Base-by-base conservation (phyloP, 1,140 invertebrate genomes). In the Cryptotermes secundus region DNA sequence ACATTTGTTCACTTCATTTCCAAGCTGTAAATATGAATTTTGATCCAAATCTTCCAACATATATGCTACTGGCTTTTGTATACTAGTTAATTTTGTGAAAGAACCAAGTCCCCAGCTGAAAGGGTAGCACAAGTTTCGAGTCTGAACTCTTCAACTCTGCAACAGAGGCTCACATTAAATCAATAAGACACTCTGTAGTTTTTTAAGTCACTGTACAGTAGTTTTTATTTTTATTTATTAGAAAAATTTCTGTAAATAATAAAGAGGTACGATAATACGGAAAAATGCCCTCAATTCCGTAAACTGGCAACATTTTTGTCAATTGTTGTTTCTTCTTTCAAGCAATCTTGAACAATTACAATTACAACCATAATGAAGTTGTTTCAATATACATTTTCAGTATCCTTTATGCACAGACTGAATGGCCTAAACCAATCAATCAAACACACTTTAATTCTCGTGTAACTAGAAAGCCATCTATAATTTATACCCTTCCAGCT, bases 61-160 rank as follows among this genome's bases (percentile, higher is more conserved):
- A n/a, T 72, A 72, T 72, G 59, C 59, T 72, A 72, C 59, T 72
- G 59, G 59, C 59, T 72, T 72, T 72, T 72, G 59, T 31, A 31
- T 6, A 31, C n/a, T 59, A 9, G 26, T 72, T 45, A 42, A 82
- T 34, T 82, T 45, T 19, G 31, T 45, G n/a, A 82, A 45, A 82
- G 81, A 38, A 45, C 81, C 31, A n/a, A 82, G 38, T 45, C 81
- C 81, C 81, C 45, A 80, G 83, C 83, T 84, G 83, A 84, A 84
- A 84, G 83, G 83, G 83, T 80, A 84, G 83, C 83, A 80, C 36
- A 84, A 84, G 38, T 84, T 38, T 82, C 35, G 83, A 84, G 79
- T 84, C 59, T 38, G 34, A 83, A 84, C 36, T 84, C 83, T 79
- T 34, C 83, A 84, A 84, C 83, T 84, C 83, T 84, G 83, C 79